These are phyloP conservation scores for Catocala nupta DNA, from an alignment of 2,888 invertebrate genomes.

Conservation along the genomic window DNA sequence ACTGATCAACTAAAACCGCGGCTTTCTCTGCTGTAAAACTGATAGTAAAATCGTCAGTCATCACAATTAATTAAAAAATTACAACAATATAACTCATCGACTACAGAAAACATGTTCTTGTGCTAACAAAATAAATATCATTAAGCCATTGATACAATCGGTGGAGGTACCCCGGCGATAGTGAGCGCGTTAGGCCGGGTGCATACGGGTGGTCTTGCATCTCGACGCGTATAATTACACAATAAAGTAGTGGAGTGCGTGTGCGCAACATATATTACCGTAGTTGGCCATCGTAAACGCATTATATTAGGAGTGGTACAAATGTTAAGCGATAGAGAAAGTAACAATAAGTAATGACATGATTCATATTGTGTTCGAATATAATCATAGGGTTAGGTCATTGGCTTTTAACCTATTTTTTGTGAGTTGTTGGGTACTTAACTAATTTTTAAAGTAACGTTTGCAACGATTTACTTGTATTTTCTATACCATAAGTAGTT, in stretches of 20 bases:
- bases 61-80: conserved; percentile 24
- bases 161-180: neutral
- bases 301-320: conserved; percentile 42
- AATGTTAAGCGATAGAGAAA: conserved; percentile 11
- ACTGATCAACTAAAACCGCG: too few relatives aligned
- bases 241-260: conserved; percentile 65
- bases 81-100: conserved; percentile 33
- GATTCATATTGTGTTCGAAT: too few relatives aligned
- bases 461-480: too few relatives aligned
- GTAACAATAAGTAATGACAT: too few relatives aligned
- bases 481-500: too few relatives aligned
- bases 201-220: conserved; percentile 60
- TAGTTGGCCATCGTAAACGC: conserved; percentile 68
- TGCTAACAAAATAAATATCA: conserved; percentile 24
- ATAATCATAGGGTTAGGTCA: too few relatives aligned
- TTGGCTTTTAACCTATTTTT: too few relatives aligned
- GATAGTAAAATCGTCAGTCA: too few relatives aligned
- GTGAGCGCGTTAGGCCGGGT: conserved; percentile 31
- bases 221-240: conserved; percentile 51
- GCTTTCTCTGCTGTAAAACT: too few relatives aligned
- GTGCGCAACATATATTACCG: conserved; percentile 73
- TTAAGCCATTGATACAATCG: conserved; percentile 15
- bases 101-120: conserved; percentile 27
- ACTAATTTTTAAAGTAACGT: too few relatives aligned
- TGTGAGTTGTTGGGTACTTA: too few relatives aligned